Evolutionary conservation across 2,888 invertebrate species (phyloP).

Genomic region (Heliothis peltigera): DNA sequence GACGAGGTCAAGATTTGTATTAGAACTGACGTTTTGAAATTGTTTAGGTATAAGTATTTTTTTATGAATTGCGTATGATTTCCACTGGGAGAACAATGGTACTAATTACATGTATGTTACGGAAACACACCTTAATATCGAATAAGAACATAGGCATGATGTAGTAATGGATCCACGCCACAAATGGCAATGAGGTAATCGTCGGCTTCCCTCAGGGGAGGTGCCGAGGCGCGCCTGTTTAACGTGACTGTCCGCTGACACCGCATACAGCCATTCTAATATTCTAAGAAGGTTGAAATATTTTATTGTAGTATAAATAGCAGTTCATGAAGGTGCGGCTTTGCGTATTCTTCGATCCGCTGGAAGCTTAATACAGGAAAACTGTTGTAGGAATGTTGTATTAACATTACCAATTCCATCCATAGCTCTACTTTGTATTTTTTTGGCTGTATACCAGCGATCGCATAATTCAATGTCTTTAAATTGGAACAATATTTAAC

Average conservation of each 20-base stretch:
- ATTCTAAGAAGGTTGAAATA: slow-evolving; percentile 61
- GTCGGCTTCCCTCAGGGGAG: slow-evolving; percentile 75
- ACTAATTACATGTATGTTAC: slow-evolving; percentile 37
- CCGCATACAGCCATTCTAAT: slow-evolving; percentile 50
- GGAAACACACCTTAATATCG: slow-evolving; percentile 57
- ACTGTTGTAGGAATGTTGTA: not conserved
- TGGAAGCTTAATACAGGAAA: not conserved
- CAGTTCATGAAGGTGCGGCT: slow-evolving; percentile 40
- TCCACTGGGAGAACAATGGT: slow-evolving; percentile 4
- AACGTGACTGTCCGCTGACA: slow-evolving; percentile 52
- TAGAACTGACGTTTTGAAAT: too few species aligned
- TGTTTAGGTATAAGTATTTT: too few species aligned
- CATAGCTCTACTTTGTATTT: not conserved
- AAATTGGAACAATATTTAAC: slow-evolving; percentile 3
- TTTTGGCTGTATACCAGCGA: not conserved
- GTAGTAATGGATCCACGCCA: slow-evolving; percentile 65
- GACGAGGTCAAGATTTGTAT: too few species aligned
- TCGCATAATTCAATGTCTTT: not conserved
- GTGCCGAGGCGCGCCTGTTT: slow-evolving; percentile 66
- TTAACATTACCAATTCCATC: not conserved
- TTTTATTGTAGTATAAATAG: slow-evolving; percentile 51
- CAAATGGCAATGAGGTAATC: slow-evolving; percentile 81
- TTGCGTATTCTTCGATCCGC: slow-evolving; percentile 16
- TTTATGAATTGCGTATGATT: too few species aligned
- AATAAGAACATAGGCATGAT: slow-evolving; percentile 61